These are phyloP conservation scores for Holcopasites calliopsidis DNA, from an alignment of 1,140 invertebrate genomes.

Conservation along the genomic window DNA sequence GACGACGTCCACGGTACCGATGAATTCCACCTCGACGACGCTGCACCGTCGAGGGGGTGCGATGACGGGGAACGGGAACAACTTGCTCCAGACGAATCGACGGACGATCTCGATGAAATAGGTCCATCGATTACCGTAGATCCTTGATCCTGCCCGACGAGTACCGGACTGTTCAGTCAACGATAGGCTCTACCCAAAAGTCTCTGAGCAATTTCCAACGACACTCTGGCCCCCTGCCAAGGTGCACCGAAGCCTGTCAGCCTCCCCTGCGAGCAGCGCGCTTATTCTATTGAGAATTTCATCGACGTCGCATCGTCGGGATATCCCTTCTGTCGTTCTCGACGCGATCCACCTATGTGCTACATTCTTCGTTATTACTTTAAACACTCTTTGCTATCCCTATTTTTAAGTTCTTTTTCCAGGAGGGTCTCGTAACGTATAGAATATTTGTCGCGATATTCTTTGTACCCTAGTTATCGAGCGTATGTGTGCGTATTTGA, in stretches of 20 bases:
- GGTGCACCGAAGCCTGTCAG: background rate
- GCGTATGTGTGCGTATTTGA: background rate
- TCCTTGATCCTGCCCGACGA: conserved; percentile 24
- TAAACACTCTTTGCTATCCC: background rate
- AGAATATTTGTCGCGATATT: background rate
- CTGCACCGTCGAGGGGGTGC: background rate
- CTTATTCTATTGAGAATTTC: background rate
- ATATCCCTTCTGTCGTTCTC: background rate
- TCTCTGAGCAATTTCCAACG: conserved; percentile 40
- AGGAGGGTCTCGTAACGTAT: background rate
- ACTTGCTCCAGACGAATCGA: conserved; percentile 1
- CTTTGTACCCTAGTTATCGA: background rate
- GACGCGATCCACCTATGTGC: too few relatives aligned
- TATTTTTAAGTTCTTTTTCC: background rate
- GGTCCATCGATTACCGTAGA: conserved; percentile 6
- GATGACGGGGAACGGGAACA: background rate
- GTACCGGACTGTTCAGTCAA: conserved; percentile 30
- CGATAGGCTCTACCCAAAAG: conserved; percentile 22
- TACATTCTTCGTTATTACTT: too few relatives aligned
- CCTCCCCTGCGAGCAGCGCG: background rate
- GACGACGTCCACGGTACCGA: background rate
- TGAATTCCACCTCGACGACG: conserved; percentile 14
- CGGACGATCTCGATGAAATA: conserved; percentile 46
- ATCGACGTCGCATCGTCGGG: background rate
- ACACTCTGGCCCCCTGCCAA: conserved; percentile 20